These are phyloP conservation scores for Apis florea DNA, from an alignment of 1,140 invertebrate genomes.

Conservation along the genomic window DNA sequence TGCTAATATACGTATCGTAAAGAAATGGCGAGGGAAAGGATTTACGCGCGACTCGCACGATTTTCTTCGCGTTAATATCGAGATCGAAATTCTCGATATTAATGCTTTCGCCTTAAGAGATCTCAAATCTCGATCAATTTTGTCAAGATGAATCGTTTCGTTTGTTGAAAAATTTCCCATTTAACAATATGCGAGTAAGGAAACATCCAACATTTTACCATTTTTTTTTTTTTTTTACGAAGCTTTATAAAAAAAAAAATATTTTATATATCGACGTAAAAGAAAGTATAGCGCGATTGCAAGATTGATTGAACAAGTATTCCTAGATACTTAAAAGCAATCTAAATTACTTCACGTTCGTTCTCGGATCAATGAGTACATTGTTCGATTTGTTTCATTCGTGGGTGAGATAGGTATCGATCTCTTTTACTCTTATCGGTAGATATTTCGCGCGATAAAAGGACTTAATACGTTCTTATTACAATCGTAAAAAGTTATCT, in stretches of 20 bases:
- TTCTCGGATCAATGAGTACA: constrained; percentile 16
- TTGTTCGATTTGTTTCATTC: constrained; percentile 3
- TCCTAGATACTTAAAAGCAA: not conserved
- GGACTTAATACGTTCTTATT: not conserved
- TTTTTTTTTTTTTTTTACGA: no score
- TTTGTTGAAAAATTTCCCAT: not conserved
- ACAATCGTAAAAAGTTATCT: not conserved
- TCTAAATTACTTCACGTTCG: not conserved
- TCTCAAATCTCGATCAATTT: not conserved
- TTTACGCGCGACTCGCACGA: not conserved
- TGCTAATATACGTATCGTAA: constrained; percentile 56
- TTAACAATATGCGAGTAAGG: no score
- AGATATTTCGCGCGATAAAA: constrained; percentile 4
- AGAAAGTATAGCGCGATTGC: not conserved
- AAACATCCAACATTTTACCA: no score
- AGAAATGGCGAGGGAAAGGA: constrained; percentile 50
- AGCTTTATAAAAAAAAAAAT: no score
- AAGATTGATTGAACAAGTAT: no score
- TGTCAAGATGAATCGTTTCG: not conserved
- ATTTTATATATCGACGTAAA: not conserved
- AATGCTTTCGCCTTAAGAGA: not conserved
- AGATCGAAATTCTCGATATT: not conserved
- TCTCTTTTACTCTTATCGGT: constrained; percentile 1
- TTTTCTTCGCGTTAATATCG: not conserved
- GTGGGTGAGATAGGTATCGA: constrained; percentile 10